Evolutionary conservation across 2,888 invertebrate genomes (phyloP), one percentile per base, ranked within the genome.

Genomic region (Altica lythri): DNA sequence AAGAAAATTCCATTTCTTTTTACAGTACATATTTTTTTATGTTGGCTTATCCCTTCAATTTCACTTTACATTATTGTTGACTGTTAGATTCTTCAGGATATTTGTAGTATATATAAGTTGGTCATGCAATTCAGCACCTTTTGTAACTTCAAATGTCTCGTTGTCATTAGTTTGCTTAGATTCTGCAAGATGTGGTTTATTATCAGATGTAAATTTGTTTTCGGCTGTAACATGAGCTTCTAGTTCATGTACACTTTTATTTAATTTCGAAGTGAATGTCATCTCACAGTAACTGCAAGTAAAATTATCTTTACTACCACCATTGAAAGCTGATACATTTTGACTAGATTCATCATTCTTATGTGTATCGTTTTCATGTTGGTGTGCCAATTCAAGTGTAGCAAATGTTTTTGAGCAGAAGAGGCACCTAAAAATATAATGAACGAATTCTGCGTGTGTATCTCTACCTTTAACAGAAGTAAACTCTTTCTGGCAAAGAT

Each of bases 221-320:
- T 27, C 27, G 3, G 8, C 9, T 4, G 4, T 27, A 8, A n/a
- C n/a, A n/a, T 27, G 27, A 4, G 2, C n/a, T 9, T 27, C 27
- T 27, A n/a, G 8, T 27, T 2, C 4, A 27, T 27, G 27, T 27
- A n/a, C n/a, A 5, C n/a, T n/a, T 2, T n/a, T n/a, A 4, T 9
- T 8, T 8, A n/a, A 8, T n/a, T 8, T 27, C 8, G 18, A 10
- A 37, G 4, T 3, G 9, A 37, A 37, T 8, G 3, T 3, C 2
- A 12, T 6, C n/a, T 5, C 67, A 53, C 47, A 57, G n/a, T 8
- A 8, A 5, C 2, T 2, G n/a, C 27, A 27, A 27, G n/a, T 9
- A n/a, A 27, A 27, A 9, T n/a, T 27, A 27, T 27, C 27, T n/a
- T n/a, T n/a, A n/a, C n/a, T n/a, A n/a, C n/a, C n/a, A n/a, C n/a